phyloP scores from a whole-genome alignment of 2,888 invertebrate species.

The Hydraecia micacea region DNA sequence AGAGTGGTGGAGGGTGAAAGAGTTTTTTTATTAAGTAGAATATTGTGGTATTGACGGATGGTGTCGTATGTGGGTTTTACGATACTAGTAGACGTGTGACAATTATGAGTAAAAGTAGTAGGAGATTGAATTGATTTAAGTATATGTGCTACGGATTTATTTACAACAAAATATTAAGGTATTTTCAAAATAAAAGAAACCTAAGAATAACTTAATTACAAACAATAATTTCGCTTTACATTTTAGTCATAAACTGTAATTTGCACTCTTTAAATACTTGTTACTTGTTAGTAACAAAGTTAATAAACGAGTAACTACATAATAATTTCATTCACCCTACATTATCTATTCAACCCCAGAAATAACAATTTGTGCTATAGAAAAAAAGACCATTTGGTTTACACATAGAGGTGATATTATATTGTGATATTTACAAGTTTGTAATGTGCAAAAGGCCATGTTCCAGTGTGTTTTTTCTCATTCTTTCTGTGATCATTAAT shows the following conservation, averaged over 20 bases:
- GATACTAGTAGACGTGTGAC: not conserved
- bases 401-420: conserved; percentile 46
- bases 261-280: not conserved
- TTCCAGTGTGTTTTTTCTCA: conserved; percentile 31
- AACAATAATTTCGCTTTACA: not conserved
- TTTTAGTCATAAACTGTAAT: not conserved
- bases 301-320: not conserved
- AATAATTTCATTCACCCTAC: conserved; percentile 35
- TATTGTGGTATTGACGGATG: not conserved
- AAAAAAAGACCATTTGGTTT: conserved; percentile 58
- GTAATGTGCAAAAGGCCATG: conserved; percentile 17
- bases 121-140: not conserved
- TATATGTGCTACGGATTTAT: not conserved
- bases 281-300: not conserved
- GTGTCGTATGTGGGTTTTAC: conserved; percentile 6
- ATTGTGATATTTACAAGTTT: conserved; percentile 50
- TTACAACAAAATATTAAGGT: conserved; percentile 1
- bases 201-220: not conserved
- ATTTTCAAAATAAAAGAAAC: not conserved
- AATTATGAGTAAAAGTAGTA: not conserved
- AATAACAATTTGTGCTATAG: conserved; percentile 60
- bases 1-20: conserved; percentile 32
- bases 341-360: conserved; percentile 50
- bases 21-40: not conserved
- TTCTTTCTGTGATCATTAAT: conserved; percentile 45